Percentiles rank a stretch among this genome's conserved stretches.
Conservation (phyloP, 2,888 invertebrate species). For the Meiosimyza platycephala region DNA sequence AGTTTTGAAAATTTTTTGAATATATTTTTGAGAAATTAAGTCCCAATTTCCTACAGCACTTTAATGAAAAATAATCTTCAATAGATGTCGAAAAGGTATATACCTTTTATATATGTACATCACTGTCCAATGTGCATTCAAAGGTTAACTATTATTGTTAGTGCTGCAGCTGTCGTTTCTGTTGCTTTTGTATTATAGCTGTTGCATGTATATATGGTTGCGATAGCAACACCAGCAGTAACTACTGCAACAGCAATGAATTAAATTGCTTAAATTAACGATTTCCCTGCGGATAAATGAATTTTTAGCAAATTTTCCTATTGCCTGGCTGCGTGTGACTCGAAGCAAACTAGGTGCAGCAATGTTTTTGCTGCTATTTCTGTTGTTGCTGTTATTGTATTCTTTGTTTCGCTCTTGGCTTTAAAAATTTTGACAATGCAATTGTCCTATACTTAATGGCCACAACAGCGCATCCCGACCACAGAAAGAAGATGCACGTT, state of each 20-base stretch:
- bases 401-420: not conserved
- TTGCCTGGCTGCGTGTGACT: not conserved
- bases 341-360: too few relatives aligned
- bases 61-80: too few relatives aligned
- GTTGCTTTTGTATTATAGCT: conserved; percentile 3
- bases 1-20: too few relatives aligned
- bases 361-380: not conserved
- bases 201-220: not conserved
- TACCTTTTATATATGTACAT: too few relatives aligned
- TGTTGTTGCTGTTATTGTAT: conserved; percentile 7
- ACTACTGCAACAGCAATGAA: conserved; percentile 12
- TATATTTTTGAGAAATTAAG: too few relatives aligned
- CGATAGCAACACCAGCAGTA: too few relatives aligned
- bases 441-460: conserved; percentile 3
- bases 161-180: conserved; percentile 7
- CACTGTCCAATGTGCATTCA: too few relatives aligned
- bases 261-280: conserved; percentile 32
- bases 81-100: too few relatives aligned
- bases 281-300: conserved; percentile 21
- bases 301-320: conserved; percentile 20
- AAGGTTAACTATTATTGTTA: not conserved
- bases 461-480: not conserved
- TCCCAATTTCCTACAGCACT: too few relatives aligned
- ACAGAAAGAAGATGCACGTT: not conserved
- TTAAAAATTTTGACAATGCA: conserved; percentile 5